Base-by-base conservation (phyloP, 1,140 invertebrate species). In the Drosophila prosaltans region DNA sequence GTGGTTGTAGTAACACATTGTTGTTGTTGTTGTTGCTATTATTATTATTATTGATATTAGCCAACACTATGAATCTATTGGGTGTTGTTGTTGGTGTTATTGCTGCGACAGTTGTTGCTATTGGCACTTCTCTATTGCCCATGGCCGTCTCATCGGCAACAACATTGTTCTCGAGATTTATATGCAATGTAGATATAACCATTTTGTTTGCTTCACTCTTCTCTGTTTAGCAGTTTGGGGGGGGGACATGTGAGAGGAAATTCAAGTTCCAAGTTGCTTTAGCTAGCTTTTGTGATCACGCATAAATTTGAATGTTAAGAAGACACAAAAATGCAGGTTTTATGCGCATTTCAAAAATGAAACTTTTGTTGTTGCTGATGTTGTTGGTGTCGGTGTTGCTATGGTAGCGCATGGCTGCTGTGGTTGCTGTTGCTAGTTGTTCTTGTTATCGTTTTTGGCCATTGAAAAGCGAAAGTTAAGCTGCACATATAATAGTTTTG, bases 101-200 rank as follows among this genome's bases (percentile, higher is more conserved):
- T 43, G 63, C 7, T 69, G 43, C 6, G 6, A 36, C 32, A 6
- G 70, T 36, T 70, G 59, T 32, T 57, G 58, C 21, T 65, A 54
- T 24, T 48, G 36, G 43, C 11, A 39, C 43, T 8, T 48, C 43
- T 48, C 30, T 66, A 58, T 6, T 69, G 57, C 32, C 69, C 67
- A 30, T 66, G 57, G 65, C 72, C 1, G 51, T 41, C n/a, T 57
- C 65, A 21, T 45, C 45, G 0, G 66, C 54, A 59, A 63, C 76
- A 63, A 63, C 76, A 63, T 80, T 77, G 59, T 72, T 81, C 61
- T 91, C 90, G 59, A 90, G 58, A n/a, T 74, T 90, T 59, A 90
- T 88, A 32, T 79, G 77, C 74, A 91, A 48, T 28, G 90, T 91
- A 36, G 90, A 81, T 55, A 91, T 74, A 5, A 91, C 90, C 90